phyloP scores from a whole-genome alignment of 2,797 vertebrate genomes.

The Rhinogobio ventralis region DNA sequence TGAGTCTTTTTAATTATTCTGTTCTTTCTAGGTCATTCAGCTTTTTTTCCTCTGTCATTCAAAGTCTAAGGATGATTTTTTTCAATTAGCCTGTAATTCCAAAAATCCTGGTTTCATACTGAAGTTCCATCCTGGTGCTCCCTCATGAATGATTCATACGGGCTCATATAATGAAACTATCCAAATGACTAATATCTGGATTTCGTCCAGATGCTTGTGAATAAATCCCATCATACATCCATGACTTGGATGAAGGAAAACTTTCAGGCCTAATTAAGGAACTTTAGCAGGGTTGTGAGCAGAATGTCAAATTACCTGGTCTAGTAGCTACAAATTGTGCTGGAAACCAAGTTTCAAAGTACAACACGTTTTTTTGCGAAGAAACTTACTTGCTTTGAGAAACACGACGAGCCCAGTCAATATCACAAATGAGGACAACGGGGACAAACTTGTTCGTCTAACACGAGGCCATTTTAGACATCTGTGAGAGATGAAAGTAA shows the following conservation, averaged over 20 bases:
- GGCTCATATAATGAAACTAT: conserved; percentile 19
- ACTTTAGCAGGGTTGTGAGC: conserved; percentile 2
- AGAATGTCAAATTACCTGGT: background rate
- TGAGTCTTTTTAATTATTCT: background rate
- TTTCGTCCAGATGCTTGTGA: conserved; percentile 18
- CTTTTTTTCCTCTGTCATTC: background rate
- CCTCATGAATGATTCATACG: conserved; percentile 42
- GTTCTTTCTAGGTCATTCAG: background rate
- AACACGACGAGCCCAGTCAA: conserved; percentile 19
- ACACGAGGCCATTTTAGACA: conserved; percentile 19
- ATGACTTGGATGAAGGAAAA: conserved; percentile 17
- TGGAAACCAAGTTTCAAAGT: conserved; percentile 24
- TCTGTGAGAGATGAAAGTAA: conserved; percentile 46
- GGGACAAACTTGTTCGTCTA: conserved; percentile 9
- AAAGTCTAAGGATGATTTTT: conserved; percentile 7
- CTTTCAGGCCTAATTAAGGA: conserved; percentile 38
- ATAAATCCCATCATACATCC: conserved; percentile 14
- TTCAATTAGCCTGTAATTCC: conserved; percentile 7
- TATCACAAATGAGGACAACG: conserved; percentile 17
- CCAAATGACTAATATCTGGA: conserved; percentile 30
- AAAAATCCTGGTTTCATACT: conserved; percentile 6
- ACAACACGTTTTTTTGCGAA: background rate
- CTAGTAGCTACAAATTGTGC: background rate
- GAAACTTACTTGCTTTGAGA: conserved; percentile 49
- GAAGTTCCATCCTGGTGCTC: background rate